Evolutionary conservation across 2,888 invertebrate genomes (phyloP), one percentile per base, ranked within the genome.

Genomic region (Linyphia triangularis): DNA sequence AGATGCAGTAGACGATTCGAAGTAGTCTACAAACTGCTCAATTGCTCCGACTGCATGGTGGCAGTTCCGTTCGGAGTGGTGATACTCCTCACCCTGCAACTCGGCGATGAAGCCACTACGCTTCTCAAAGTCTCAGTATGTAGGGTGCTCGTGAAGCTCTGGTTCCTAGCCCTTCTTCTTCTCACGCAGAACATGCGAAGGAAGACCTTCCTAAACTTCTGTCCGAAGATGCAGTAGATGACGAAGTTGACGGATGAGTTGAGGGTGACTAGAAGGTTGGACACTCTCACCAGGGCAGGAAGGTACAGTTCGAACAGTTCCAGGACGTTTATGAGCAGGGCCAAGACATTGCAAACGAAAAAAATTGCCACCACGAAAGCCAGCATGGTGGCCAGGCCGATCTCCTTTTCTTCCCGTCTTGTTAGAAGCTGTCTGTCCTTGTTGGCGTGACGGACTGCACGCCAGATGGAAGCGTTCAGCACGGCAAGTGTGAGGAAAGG

Each of bases 181-280:
- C 89, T 92, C 19, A 37, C 92, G 91, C 89, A 92, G n/a, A 91
- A 90, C 85, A 91, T 90, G 22, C 95, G 94, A 91, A 96, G 93
- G 40, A 97, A 97, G 90, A 97, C 95, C 90, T 96, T 94, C 92
- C 97, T 96, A 94, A 99, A 99, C 93, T 99, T 98, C 93, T 98
- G 97, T 0, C 99, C 99, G 93, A 99, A 98, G 91, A 98, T 98
- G 90, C 98, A 98, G 94, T 99, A 99, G 91, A 99, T 98, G 90
- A 99, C 95, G 93, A 99, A 99, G 93, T 99, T 99, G 90, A 98
- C 97, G 92, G 98, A 98, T 92, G 98, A 98, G 94, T 99, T 99
- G 92, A 99, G 96, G 90, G 98, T 98, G 83, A 99, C 98, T 90
- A 99, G 94, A 83, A 99, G 95, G 93, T 99, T 99, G 92, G 96